Conservation (phyloP, 2,797 vertebrate species). For the Acropternis orthonyx region DNA sequence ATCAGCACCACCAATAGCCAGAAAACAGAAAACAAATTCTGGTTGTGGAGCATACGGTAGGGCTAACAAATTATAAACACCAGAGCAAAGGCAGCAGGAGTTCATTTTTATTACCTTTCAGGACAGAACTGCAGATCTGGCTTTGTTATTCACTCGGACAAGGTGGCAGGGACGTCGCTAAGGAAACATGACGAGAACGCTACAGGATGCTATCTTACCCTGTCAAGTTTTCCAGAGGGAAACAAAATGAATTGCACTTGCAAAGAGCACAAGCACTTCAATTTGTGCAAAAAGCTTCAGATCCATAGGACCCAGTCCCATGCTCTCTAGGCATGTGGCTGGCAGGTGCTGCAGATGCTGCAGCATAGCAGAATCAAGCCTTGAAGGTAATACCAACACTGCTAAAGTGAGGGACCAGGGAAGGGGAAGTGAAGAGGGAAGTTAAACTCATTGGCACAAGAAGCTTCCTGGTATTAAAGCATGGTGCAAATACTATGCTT, state of each 20-base stretch:
- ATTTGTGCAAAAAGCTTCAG: neutral
- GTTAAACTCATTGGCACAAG: neutral
- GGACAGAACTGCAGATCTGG: conserved; percentile 43
- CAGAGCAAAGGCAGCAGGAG: conserved; percentile 54
- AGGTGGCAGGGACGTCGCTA: neutral
- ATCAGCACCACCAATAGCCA: conserved; percentile 72
- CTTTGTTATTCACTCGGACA: conserved; percentile 47
- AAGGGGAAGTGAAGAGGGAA: neutral
- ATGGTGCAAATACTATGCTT: neutral
- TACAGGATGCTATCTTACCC: neutral
- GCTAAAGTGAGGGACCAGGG: neutral
- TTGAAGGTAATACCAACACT: neutral
- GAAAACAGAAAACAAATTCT: conserved; percentile 41
- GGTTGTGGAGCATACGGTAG: neutral
- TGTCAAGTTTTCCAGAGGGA: conserved; percentile 22
- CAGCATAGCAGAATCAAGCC: neutral
- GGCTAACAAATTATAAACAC: conserved; percentile 10
- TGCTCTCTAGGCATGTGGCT: neutral
- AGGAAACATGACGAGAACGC: neutral
- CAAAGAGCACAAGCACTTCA: neutral
- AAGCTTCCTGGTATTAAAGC: neutral
- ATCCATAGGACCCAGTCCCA: fast-evolving
- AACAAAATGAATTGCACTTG: neutral
- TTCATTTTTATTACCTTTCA: conserved; percentile 54
- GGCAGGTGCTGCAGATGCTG: neutral